A percentile compares a stretch with the other conserved stretches of the same genome.
phyloP scores from a whole-genome alignment of 2,888 invertebrate species.

The Oxyteleia sp. region DNA sequence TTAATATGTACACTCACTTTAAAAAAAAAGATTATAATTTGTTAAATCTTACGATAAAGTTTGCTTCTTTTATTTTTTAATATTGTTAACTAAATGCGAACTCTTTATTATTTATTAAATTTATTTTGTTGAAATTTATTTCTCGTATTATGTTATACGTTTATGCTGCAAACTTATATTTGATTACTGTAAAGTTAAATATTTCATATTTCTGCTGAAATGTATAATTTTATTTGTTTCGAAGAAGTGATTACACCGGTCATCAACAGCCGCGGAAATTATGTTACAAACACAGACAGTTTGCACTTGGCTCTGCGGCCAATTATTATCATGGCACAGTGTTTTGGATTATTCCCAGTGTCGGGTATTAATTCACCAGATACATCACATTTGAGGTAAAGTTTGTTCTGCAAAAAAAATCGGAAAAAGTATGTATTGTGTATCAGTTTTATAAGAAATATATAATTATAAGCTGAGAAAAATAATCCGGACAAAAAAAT shows the following conservation, averaged over 20 bases:
- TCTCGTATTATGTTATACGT: not conserved
- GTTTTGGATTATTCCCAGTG: conserved; percentile 89
- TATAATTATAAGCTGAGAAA: no score
- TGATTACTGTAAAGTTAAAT: not conserved
- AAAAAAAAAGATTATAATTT: no score
- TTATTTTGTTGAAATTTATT: not conserved
- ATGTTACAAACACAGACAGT: conserved; percentile 80
- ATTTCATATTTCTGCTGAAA: not conserved
- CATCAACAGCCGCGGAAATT: conserved; percentile 54
- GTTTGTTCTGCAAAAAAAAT: no score
- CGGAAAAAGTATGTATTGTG: no score
- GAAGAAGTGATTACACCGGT: conserved; percentile 63
- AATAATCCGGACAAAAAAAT: no score
- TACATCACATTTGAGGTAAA: conserved; percentile 87
- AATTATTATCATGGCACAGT: conserved; percentile 88
- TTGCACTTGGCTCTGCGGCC: conserved; percentile 88
- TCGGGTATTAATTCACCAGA: conserved; percentile 87
- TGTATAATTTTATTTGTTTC: not conserved
- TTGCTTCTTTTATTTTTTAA: no score
- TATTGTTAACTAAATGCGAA: no score
- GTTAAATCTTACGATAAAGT: no score
- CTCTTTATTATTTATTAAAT: conserved; percentile 13
- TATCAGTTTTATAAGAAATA: no score
- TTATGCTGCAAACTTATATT: not conserved
- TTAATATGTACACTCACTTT: conserved; percentile 2